Base-by-base conservation (phyloP, 2,888 invertebrate species). In the Hirtodrosophila trivittata region DNA sequence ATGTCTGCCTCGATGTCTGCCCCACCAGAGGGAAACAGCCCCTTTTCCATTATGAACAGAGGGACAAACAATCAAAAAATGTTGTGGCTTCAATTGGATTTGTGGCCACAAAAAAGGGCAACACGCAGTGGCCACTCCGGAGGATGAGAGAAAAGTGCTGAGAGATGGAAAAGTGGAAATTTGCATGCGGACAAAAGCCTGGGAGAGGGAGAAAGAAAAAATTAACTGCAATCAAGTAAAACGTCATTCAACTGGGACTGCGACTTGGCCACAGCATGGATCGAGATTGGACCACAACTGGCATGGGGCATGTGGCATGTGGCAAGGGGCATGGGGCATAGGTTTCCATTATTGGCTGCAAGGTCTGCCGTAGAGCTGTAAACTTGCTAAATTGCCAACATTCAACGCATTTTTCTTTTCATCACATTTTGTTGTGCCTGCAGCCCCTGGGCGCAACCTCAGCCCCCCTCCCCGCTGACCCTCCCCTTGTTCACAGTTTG, bases 181-280 rank as follows among this genome's bases (percentile, higher is more conserved):
- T 87, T 87, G 88, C 87, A 88, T 88, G 65, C 55, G 65, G 56
- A 62, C 52, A 55, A 70, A 59, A 21, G 18, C 59, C 52, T 51
- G 56, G 59, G 67, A 45, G 58, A 52, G 55, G 37, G 51, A 26
- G 30, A 28, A 43, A 42, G 32, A 14, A 41, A 72, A 88, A 88
- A 88, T 87, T 85, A 87, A 86, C 81, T 86, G 87, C 87, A 88
- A 87, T 88, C 87, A 87, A 81, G 75, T 75, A 67, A 86, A 83
- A 74, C 87, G 87, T 80, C 80, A 80, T 80, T 80, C 80, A 80
- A 75, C 76, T 58, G 46, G 51, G 32, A 55, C 46, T 35, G 49
- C 26, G 65, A 63, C 45, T 52, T 28, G 39, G 25, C 12, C 63
- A 64, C 33, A 45, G 39, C 39, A 30, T 35, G 62, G 2, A 33